Conservation (phyloP, 2,797 vertebrate species). For the Pantherophis alleghaniensis region DNA sequence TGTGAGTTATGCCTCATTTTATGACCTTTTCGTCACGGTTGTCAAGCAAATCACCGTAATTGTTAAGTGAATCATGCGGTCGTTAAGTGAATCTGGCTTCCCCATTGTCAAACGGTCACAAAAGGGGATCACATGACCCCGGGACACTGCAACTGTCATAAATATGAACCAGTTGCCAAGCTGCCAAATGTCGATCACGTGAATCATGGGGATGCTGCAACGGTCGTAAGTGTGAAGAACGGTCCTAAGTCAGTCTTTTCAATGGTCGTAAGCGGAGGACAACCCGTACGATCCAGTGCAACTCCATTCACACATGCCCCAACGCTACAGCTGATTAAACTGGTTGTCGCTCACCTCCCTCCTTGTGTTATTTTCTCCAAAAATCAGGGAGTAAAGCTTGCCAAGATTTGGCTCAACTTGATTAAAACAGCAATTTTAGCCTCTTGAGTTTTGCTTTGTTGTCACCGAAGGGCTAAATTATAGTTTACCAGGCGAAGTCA, state of each 20-base stretch:
- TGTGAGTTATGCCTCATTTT: background rate
- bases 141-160: background rate
- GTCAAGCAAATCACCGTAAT: background rate
- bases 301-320: background rate
- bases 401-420: background rate
- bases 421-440: background rate
- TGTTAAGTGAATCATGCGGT: background rate
- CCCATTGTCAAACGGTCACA: background rate
- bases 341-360: background rate
- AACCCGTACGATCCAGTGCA: background rate
- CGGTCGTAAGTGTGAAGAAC: background rate
- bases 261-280: background rate
- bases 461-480: background rate
- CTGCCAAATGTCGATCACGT: background rate
- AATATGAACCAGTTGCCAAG: background rate
- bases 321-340: background rate
- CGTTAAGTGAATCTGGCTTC: background rate
- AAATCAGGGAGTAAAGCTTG: background rate
- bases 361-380: background rate
- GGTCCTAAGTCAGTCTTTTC: background rate
- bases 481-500: background rate
- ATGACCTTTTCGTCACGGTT: background rate
- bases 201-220: background rate
- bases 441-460: background rate
- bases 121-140: background rate